A percentile compares a stretch with the other conserved stretches of the same genome.
These are phyloP conservation scores for Pseudopipra pipra DNA, from an alignment of 2,113 vertebrate species.

Conservation along the genomic window DNA sequence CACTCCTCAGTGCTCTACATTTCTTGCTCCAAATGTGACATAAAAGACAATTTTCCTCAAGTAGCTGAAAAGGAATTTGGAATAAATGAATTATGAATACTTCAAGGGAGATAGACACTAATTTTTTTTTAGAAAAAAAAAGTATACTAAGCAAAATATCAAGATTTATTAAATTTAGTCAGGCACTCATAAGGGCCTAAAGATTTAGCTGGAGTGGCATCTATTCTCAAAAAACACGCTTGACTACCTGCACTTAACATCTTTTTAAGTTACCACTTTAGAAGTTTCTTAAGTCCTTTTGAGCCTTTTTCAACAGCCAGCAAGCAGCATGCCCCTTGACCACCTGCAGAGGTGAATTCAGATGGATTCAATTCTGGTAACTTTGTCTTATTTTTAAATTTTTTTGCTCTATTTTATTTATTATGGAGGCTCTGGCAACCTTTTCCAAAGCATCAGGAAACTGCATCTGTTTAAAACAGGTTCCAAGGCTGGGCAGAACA, in stretches of 20 bases:
- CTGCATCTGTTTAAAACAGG: not conserved
- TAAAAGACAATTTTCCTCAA: conserved; percentile 11
- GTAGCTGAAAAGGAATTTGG: conserved; percentile 8
- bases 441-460: not conserved
- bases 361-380: not conserved
- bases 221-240: not conserved
- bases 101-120: not conserved
- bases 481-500: not conserved
- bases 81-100: conserved; percentile 19
- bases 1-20: not conserved
- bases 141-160: not conserved
- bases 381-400: not conserved
- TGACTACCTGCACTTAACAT: not conserved
- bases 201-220: not conserved
- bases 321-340: rapidly evolving
- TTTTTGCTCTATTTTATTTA: not conserved
- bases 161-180: not conserved
- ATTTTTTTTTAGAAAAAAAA: not conserved
- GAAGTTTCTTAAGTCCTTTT: not conserved
- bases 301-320: not conserved
- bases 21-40: conserved; percentile 4
- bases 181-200: not conserved
- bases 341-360: not conserved
- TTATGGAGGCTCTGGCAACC: not conserved
- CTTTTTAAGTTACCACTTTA: not conserved